phyloP scores from a whole-genome alignment of 1,140 invertebrate genomes.

The Aphidius gifuensis region DNA sequence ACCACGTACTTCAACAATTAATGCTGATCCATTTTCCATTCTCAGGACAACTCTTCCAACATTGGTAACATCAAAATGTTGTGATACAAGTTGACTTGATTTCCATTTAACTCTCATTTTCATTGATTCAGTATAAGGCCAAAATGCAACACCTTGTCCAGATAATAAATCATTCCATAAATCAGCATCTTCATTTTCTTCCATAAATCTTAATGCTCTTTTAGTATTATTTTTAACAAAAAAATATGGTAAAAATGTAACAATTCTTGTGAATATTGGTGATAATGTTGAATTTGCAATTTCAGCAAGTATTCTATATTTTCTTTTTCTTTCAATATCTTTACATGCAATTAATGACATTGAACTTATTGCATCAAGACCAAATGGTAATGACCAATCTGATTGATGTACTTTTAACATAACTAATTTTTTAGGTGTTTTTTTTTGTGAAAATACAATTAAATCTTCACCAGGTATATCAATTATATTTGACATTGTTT shows the following conservation, averaged over 20 bases:
- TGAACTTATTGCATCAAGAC: conserved; percentile 68
- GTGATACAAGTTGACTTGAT: conserved; percentile 72
- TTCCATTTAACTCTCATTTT: conserved; percentile 76
- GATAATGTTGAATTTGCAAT: conserved; percentile 65
- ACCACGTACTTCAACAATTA: conserved; percentile 71
- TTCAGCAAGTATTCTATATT: conserved; percentile 61
- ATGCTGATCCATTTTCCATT: conserved; percentile 77
- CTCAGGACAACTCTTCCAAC: conserved; percentile 71
- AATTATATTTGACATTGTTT: conserved; percentile 64
- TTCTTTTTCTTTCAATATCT: conserved; percentile 62
- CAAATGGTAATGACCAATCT: conserved; percentile 71
- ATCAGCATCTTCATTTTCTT: conserved; percentile 79
- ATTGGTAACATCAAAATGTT: conserved; percentile 71
- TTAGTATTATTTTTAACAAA: conserved; percentile 74
- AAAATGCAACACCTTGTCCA: conserved; percentile 70
- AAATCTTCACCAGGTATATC: conserved; percentile 65
- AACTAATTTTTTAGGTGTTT: conserved; percentile 61
- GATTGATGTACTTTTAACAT: conserved; percentile 69
- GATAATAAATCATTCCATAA: conserved; percentile 76
- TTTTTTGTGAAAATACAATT: conserved; percentile 68
- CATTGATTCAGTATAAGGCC: conserved; percentile 79
- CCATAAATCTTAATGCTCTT: conserved; percentile 74
- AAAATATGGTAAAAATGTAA: conserved; percentile 82
- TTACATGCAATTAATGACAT: conserved; percentile 73
- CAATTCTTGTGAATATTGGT: conserved; percentile 76